Conservation (phyloP, 1,140 invertebrate genomes). For the Laupala kohalensis region DNA sequence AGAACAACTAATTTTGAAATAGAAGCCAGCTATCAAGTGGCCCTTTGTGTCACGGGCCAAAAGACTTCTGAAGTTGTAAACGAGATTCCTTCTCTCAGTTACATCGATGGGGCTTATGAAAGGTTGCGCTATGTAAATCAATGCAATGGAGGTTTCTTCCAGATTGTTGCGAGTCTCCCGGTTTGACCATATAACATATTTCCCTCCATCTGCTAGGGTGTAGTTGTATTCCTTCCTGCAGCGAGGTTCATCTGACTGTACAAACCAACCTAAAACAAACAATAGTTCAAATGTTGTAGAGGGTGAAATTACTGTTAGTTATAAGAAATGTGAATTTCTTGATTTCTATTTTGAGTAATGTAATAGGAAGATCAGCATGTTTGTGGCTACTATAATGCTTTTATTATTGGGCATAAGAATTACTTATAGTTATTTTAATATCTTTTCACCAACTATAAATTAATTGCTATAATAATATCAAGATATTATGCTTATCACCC, state of each 20-base stretch:
- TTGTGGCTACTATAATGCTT: too few relatives aligned
- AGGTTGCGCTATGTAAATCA: slow-evolving; percentile 63
- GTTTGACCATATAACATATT: slow-evolving; percentile 74
- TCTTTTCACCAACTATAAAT: too few relatives aligned
- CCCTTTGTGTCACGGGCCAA: slow-evolving; percentile 67
- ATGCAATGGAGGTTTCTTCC: slow-evolving; percentile 34
- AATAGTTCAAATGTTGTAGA: not conserved
- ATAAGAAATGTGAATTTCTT: too few relatives aligned
- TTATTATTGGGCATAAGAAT: too few relatives aligned
- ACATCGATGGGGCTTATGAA: slow-evolving; percentile 71
- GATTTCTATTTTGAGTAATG: too few relatives aligned
- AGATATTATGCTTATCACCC: too few relatives aligned
- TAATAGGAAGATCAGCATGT: too few relatives aligned
- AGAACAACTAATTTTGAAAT: slow-evolving; percentile 50
- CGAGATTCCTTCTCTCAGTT: slow-evolving; percentile 75
- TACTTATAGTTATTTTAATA: too few relatives aligned
- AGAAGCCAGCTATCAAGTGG: slow-evolving; percentile 64
- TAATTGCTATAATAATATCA: too few relatives aligned
- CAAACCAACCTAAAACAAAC: slow-evolving; percentile 56
- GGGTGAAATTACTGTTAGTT: too few relatives aligned
- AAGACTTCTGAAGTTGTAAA: slow-evolving; percentile 74
- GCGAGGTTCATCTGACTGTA: slow-evolving; percentile 55
- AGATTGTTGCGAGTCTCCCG: slow-evolving; percentile 45
- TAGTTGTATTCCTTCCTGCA: slow-evolving; percentile 73
- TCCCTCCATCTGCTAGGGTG: slow-evolving; percentile 39